Percentiles rank a stretch among this genome's conserved stretches.
phyloP scores from a whole-genome alignment of 2,888 invertebrate genomes.

The Heliconius cydno region DNA sequence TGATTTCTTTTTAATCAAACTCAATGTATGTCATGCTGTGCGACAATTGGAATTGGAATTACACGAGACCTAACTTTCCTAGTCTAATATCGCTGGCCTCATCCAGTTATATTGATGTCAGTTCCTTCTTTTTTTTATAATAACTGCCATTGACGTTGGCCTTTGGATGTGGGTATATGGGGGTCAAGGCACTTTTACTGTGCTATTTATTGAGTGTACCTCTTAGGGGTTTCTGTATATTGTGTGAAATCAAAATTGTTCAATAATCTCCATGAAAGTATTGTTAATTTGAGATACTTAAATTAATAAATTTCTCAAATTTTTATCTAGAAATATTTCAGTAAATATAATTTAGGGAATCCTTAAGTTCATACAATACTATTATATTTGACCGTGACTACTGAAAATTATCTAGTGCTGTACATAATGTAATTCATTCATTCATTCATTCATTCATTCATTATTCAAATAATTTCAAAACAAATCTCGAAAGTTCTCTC shows the following conservation, averaged over 20 bases:
- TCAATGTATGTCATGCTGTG: constrained; percentile 39
- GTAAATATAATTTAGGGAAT: background rate
- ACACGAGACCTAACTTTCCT: constrained; percentile 20
- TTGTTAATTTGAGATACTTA: background rate
- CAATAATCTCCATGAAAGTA: background rate
- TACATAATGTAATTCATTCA: background rate
- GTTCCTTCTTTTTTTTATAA: background rate
- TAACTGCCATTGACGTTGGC: constrained; percentile 11
- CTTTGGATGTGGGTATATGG: background rate
- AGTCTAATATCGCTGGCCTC: background rate
- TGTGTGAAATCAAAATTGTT: background rate
- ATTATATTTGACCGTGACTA: background rate
- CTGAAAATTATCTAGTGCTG: background rate
- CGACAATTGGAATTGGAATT: constrained; percentile 1
- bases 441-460: background rate
- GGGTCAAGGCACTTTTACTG: constrained; percentile 11
- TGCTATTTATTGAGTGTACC: background rate
- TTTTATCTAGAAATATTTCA: background rate
- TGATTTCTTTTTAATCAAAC: constrained; percentile 47
- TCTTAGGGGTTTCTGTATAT: background rate
- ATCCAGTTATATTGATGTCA: background rate
- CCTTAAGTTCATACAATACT: background rate
- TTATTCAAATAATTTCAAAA: constrained; percentile 10
- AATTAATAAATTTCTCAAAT: background rate
- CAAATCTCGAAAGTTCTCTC: constrained; percentile 22